phyloP scores from a whole-genome alignment of 2,888 invertebrate species.

The Drosophila colorata region DNA sequence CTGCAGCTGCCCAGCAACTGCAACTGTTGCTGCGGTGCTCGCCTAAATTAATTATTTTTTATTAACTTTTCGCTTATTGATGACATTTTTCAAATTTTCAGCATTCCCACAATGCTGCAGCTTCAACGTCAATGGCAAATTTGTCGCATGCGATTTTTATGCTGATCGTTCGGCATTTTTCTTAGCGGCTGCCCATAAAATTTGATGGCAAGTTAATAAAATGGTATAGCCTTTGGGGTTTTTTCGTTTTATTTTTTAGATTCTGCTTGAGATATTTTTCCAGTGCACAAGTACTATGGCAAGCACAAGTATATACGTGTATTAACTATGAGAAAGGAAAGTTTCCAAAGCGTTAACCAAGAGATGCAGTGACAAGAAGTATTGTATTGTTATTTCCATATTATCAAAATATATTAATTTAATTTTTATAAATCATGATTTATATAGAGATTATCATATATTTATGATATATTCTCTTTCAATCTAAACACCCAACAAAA shows the following conservation, averaged over 20 bases:
- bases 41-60: constrained; percentile 80
- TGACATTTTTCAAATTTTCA: constrained; percentile 77
- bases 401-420: too few species aligned
- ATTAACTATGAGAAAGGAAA: not conserved
- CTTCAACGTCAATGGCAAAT: constrained; percentile 54
- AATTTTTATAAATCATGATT: too few species aligned
- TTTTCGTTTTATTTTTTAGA: constrained; percentile 23
- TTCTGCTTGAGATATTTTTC: constrained; percentile 15
- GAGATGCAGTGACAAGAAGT: not conserved
- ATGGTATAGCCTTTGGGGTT: constrained; percentile 55
- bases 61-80: constrained; percentile 81
- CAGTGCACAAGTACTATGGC: not conserved
- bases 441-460: too few species aligned
- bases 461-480: too few species aligned
- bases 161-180: constrained; percentile 66
- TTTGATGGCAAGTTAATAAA: constrained; percentile 72
- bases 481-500: too few species aligned
- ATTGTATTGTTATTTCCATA: too few species aligned
- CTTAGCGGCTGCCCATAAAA: constrained; percentile 50
- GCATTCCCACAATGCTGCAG: constrained; percentile 46
- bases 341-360: not conserved
- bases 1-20: not conserved
- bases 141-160: constrained; percentile 77
- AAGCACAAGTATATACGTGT: constrained; percentile 5
- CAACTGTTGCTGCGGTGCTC: constrained; percentile 42